phyloP scores from a whole-genome alignment of 2,888 invertebrate species.

The Leptopterna dolabrata region DNA sequence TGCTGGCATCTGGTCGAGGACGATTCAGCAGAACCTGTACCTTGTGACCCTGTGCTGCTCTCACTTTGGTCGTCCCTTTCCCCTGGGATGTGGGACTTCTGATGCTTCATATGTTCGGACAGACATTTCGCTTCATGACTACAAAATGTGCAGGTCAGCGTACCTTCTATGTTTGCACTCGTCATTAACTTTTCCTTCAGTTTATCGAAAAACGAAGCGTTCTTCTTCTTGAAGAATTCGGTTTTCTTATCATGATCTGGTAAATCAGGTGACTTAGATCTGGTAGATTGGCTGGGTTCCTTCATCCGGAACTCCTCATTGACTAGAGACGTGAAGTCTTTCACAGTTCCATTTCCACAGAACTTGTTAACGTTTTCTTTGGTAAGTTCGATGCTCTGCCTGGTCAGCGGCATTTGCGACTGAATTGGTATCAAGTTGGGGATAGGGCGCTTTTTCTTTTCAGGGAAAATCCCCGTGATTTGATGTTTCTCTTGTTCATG shows the following conservation, averaged over 20 bases:
- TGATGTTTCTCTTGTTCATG: constrained; percentile 69
- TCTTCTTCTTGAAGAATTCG: constrained; percentile 73
- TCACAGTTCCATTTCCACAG: constrained; percentile 68
- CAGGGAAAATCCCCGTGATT: constrained; percentile 32
- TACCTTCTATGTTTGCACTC: constrained; percentile 73
- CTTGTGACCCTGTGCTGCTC: constrained; percentile 45
- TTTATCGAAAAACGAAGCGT: constrained; percentile 84
- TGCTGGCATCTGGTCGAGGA: constrained; percentile 83
- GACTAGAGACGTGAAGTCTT: constrained; percentile 71
- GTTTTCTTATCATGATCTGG: constrained; percentile 58
- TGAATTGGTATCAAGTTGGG: constrained; percentile 81
- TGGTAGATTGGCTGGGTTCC: constrained; percentile 58
- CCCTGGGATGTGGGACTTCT: constrained; percentile 69
- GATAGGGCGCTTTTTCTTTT: constrained; percentile 72
- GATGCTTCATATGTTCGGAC: constrained; percentile 84
- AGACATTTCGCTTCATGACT: constrained; percentile 83
- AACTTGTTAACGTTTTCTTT: constrained; percentile 50
- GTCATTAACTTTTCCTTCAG: constrained; percentile 80
- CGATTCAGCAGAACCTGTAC: constrained; percentile 59
- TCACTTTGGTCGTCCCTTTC: constrained; percentile 54
- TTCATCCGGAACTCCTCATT: constrained; percentile 54
- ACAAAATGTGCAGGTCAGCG: constrained; percentile 77
- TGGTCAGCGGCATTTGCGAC: constrained; percentile 39
- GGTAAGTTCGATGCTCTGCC: constrained; percentile 30
- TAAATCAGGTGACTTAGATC: constrained; percentile 63